Evolutionary conservation across 2,888 invertebrate genomes (phyloP), one percentile per base, ranked within the genome.

Genomic region (Mimumesa dahlbomi): DNA sequence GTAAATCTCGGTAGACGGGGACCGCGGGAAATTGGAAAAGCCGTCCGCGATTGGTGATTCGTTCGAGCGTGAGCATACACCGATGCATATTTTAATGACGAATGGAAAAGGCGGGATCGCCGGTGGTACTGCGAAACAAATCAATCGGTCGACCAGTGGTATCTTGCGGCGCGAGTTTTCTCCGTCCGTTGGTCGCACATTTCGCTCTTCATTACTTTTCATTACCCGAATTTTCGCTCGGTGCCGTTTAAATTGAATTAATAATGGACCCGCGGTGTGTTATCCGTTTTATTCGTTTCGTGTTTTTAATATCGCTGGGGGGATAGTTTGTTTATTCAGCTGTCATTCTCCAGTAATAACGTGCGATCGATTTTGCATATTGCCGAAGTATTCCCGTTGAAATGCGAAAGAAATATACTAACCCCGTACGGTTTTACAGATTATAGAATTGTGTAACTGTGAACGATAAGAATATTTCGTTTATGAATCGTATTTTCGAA

Each of bases 71-170:
- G 61, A 49, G 52, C 61, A 61, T 53, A 42, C 59, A 40, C 61
- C 80, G 78, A 78, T 84, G 82, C 82, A 87, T 85, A 86, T 85
- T 85, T 85, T 83, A 87, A 86, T 85, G 83, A 85, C 78, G 72
- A 65, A 74, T 68, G 75, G 74, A 78, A 75, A 64, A 74, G 58
- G 9, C 22, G 58, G 16, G 57, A 45, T 40, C 61, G 79, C 69
- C 70, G 63, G 53, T 58, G 58, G 73, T 56, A 56, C 29, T 0
- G 45, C 68, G 75, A 63, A 79, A 82, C 82, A 83, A 82, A 85
- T 86, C 82, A 83, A 85, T 85, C 75, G 73, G 50, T 16, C 46
- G 22, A n/a, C 13, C 22, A 21, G 50, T 14, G 19, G 31, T 11
- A 13, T 14, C 11, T 16, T 18, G 16, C 19, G 14, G 38, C 22